Evolutionary conservation across 2,888 invertebrate genomes (phyloP).

Genomic region (Noctuana brunneofusca): DNA sequence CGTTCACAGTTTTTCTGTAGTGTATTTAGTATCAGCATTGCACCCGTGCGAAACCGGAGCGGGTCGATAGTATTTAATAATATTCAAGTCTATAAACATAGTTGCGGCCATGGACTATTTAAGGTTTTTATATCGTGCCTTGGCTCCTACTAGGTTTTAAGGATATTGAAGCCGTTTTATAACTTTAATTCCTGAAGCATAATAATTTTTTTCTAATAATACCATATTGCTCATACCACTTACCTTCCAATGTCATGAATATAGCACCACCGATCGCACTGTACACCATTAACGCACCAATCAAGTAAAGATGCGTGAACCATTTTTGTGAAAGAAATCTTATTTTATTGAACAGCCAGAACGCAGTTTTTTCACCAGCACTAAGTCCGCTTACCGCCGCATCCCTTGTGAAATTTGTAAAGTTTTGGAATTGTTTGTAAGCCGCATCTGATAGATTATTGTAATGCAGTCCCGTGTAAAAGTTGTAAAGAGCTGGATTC

Average conservation of each 20-base stretch:
- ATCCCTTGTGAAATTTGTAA: slow-evolving; percentile 14
- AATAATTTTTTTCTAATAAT: too few species aligned
- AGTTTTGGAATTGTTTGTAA: not conserved
- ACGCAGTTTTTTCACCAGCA: slow-evolving; percentile 16
- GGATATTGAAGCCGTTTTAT: too few species aligned
- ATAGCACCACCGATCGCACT: slow-evolving; percentile 13
- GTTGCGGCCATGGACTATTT: too few species aligned
- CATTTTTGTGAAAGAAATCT: slow-evolving; percentile 21
- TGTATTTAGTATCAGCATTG: too few species aligned
- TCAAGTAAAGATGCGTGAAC: slow-evolving; percentile 20
- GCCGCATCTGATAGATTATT: not conserved
- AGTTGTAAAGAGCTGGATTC: not conserved
- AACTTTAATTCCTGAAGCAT: too few species aligned
- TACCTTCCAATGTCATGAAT: slow-evolving; percentile 37
- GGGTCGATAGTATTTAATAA: too few species aligned
- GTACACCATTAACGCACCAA: slow-evolving; percentile 9
- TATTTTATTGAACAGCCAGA: slow-evolving; percentile 9
- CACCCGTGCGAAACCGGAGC: too few species aligned
- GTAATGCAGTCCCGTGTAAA: not conserved
- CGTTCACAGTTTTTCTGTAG: too few species aligned
- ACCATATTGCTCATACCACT: slow-evolving; percentile 1
- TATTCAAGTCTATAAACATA: too few species aligned
- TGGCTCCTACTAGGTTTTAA: too few species aligned
- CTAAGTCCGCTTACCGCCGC: slow-evolving; percentile 6
- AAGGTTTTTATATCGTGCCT: too few species aligned